Conservation (phyloP, 1,140 invertebrate genomes). For the Camponotus floridanus region DNA sequence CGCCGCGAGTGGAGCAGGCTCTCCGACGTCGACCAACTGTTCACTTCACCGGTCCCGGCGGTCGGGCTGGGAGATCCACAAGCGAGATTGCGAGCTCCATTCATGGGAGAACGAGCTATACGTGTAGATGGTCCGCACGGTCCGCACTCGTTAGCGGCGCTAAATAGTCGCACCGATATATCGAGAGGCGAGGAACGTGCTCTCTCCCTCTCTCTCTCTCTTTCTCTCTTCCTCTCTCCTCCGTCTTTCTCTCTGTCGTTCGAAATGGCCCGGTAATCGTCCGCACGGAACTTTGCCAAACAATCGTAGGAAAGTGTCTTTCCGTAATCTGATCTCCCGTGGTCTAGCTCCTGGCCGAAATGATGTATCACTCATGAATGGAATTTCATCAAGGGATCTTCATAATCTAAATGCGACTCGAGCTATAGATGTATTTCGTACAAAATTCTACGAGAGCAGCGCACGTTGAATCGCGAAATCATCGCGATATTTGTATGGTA, state of each 20-base stretch:
- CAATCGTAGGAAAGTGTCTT: conserved; percentile 11
- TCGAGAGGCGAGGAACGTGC: conserved; percentile 45
- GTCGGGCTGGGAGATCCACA: conserved; percentile 73
- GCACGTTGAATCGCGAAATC: background rate
- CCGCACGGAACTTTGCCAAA: background rate
- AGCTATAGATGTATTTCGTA: background rate
- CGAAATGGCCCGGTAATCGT: background rate
- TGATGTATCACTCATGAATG: conserved; percentile 24
- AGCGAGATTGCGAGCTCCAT: conserved; percentile 77
- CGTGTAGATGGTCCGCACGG: conserved; percentile 45
- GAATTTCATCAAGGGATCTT: conserved; percentile 39
- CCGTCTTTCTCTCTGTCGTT: background rate
- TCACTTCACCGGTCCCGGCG: conserved; percentile 74
- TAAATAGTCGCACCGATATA: conserved; percentile 75
- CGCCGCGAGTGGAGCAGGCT: conserved; percentile 78
- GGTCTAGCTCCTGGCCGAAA: background rate
- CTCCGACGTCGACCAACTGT: conserved; percentile 77
- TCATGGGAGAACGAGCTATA: conserved; percentile 70
- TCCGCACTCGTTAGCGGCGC: conserved; percentile 74
- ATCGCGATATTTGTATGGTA: conserved; percentile 18
- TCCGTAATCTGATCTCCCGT: background rate
- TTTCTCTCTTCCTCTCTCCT: background rate
- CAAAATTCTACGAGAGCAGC: background rate
- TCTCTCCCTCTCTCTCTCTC: background rate
- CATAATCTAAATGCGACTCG: conserved; percentile 13